These are phyloP conservation scores for Agapostemon virescens DNA, from an alignment of 2,888 invertebrate species.

Conservation along the genomic window DNA sequence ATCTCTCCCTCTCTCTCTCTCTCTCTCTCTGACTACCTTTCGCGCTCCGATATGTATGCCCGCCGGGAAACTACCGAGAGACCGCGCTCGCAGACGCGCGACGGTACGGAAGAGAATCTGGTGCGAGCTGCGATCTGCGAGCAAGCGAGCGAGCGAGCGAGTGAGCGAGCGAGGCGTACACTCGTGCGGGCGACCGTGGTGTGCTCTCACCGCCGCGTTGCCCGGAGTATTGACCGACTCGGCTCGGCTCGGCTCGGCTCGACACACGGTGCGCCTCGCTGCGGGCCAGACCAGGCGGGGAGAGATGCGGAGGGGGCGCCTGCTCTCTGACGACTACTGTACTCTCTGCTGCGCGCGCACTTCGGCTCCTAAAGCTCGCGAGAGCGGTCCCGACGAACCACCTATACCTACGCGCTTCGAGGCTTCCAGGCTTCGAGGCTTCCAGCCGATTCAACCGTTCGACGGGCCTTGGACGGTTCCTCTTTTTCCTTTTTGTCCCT, in stretches of 20 bases:
- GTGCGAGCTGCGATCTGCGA: slow-evolving; percentile 24
- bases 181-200: slow-evolving; percentile 62
- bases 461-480: slow-evolving; percentile 40
- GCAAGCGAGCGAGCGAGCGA: slow-evolving; percentile 56
- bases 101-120: slow-evolving; percentile 39
- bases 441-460: slow-evolving; percentile 45
- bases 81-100: slow-evolving; percentile 16
- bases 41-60: not conserved
- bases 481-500: not conserved
- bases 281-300: slow-evolving; percentile 37
- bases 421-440: not conserved
- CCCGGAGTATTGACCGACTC: slow-evolving; percentile 80
- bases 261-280: slow-evolving; percentile 59
- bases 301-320: slow-evolving; percentile 48
- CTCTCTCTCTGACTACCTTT: too few species aligned
- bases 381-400: slow-evolving; percentile 28
- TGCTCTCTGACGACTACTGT: slow-evolving; percentile 53
- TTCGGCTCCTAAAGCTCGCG: slow-evolving; percentile 19
- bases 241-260: slow-evolving; percentile 65
- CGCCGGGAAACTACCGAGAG: slow-evolving; percentile 12
- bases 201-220: slow-evolving; percentile 74
- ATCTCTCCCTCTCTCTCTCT: not conserved
- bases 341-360: slow-evolving; percentile 53
- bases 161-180: slow-evolving; percentile 60
- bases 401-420: slow-evolving; percentile 23